phyloP scores from a whole-genome alignment of 2,888 invertebrate species.

The Dolichopus griseipennis region DNA sequence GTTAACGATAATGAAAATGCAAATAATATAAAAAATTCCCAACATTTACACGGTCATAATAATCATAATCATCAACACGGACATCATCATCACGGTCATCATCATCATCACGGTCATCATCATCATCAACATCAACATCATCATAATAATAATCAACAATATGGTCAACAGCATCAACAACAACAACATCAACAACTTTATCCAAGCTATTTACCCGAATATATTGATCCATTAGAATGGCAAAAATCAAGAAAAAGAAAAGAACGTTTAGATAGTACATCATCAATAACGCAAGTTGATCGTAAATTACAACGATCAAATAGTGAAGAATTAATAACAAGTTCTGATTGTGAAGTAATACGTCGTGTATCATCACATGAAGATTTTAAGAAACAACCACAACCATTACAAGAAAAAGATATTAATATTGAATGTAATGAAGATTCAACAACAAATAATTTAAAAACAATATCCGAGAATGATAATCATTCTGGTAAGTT shows the following conservation, averaged over 20 bases:
- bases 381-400: slow-evolving; percentile 44
- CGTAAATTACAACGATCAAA: slow-evolving; percentile 54
- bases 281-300: slow-evolving; percentile 51
- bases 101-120: slow-evolving; percentile 22
- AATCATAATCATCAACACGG: slow-evolving; percentile 18
- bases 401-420: slow-evolving; percentile 27
- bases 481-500: slow-evolving; percentile 9
- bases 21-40: slow-evolving; percentile 18
- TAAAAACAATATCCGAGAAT: slow-evolving; percentile 17
- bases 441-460: slow-evolving; percentile 14
- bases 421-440: slow-evolving; percentile 23
- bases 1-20: slow-evolving; percentile 16
- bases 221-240: slow-evolving; percentile 44
- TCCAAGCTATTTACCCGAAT: slow-evolving; percentile 41
- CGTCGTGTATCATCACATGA: slow-evolving; percentile 56
- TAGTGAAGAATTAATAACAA: slow-evolving; percentile 50
- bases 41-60: slow-evolving; percentile 16
- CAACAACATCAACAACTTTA: slow-evolving; percentile 30
- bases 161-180: slow-evolving; percentile 20
- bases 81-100: slow-evolving; percentile 19
- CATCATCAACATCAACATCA: slow-evolving; percentile 20
- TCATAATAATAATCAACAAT: slow-evolving; percentile 20
- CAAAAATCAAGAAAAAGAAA: slow-evolving; percentile 51
- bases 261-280: slow-evolving; percentile 54
- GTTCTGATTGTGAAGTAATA: slow-evolving; percentile 36